Conservation (phyloP, 1,140 invertebrate species). For the Tribolium madens region DNA sequence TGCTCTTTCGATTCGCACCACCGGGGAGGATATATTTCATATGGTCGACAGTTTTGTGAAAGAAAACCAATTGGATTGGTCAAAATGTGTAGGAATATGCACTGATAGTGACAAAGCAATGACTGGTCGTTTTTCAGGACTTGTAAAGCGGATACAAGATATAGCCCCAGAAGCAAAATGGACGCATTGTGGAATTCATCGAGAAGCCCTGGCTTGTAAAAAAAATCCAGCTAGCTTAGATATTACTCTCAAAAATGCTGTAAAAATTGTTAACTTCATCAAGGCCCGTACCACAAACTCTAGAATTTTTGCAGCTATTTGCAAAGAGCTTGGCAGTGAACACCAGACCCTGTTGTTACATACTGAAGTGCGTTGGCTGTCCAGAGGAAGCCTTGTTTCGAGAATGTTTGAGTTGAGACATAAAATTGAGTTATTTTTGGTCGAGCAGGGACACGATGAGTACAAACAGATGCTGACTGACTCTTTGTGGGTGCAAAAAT, state of each 20-base stretch:
- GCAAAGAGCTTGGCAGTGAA: slow-evolving; percentile 53
- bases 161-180: slow-evolving; percentile 17
- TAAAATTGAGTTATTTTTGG: slow-evolving; percentile 48
- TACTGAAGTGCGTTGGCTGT: slow-evolving; percentile 55
- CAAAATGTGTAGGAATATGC: too few species aligned
- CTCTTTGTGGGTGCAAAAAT: slow-evolving; percentile 44
- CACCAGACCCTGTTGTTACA: slow-evolving; percentile 57
- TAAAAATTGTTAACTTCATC: slow-evolving; percentile 61
- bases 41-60: too few species aligned
- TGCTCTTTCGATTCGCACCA: too few species aligned
- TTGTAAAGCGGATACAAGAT: too few species aligned
- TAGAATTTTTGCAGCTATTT: slow-evolving; percentile 57
- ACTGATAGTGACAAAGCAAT: too few species aligned
- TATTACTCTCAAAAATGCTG: slow-evolving; percentile 53
- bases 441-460: slow-evolving; percentile 34
- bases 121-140: too few species aligned
- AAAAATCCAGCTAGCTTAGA: slow-evolving; percentile 55
- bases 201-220: slow-evolving; percentile 60
- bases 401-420: slow-evolving; percentile 54
- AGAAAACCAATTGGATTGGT: too few species aligned
- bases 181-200: slow-evolving; percentile 59
- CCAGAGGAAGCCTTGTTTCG: slow-evolving; percentile 57
- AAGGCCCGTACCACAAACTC: slow-evolving; percentile 60
- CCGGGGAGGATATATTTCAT: too few species aligned
- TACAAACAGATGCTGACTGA: slow-evolving; percentile 46